Evolutionary conservation across 2,888 invertebrate genomes (phyloP).

Genomic region (Halictus quadricinctus): DNA sequence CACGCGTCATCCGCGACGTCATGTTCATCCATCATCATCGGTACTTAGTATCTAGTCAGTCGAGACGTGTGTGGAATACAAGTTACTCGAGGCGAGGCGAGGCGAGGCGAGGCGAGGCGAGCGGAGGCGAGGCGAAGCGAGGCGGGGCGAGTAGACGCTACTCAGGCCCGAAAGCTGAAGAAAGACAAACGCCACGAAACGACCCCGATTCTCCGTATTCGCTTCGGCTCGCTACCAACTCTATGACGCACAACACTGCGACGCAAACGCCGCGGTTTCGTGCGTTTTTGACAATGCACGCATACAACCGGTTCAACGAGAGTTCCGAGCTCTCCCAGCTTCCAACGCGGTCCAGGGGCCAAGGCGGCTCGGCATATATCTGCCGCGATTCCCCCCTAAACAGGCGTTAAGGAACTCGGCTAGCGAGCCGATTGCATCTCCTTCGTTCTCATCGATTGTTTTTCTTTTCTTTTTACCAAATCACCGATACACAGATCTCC

Average conservation of each 20-base stretch:
- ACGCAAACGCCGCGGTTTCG: not conserved
- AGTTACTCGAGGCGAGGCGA: not conserved
- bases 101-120: not conserved
- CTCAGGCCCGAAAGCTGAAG: not conserved
- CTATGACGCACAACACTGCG: not conserved
- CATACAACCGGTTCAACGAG: not conserved
- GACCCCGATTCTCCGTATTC: not conserved
- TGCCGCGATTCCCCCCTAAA: not conserved
- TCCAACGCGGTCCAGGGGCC: not conserved
- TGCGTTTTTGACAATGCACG: not conserved
- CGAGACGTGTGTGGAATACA: not conserved
- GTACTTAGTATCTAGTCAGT: not conserved
- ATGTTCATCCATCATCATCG: not conserved
- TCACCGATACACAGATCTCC: not conserved
- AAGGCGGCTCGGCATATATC: not conserved
- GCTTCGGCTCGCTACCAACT: not conserved
- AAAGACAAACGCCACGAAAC: not conserved
- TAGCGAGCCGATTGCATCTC: not conserved
- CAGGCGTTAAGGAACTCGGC: not conserved
- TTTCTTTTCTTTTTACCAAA: not conserved
- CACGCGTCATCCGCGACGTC: not conserved
- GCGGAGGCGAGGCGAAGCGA: too few species aligned
- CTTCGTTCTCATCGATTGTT: not conserved
- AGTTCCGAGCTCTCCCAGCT: not conserved
- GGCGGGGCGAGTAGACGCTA: not conserved